Conservation (phyloP, 2,888 invertebrate species). For the Apotomis turbidana region DNA sequence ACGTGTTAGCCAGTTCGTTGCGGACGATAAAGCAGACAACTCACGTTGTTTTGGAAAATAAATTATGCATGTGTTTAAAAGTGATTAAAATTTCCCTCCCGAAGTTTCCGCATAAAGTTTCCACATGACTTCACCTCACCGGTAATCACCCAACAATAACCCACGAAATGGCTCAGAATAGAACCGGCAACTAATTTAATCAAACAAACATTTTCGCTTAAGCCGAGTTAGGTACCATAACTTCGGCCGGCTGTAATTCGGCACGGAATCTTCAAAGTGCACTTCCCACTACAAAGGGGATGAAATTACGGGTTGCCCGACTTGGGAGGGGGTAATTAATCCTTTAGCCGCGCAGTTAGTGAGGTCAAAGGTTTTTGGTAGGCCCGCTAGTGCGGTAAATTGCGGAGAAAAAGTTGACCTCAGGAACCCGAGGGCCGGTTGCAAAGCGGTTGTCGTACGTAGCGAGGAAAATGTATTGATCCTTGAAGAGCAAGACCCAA, state of each 20-base stretch:
- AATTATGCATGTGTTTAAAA: neutral
- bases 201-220: slow-evolving; percentile 38
- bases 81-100: neutral
- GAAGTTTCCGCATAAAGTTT: slow-evolving; percentile 5
- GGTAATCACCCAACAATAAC: slow-evolving; percentile 25
- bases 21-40: too few relatives aligned
- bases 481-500: too few relatives aligned
- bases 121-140: slow-evolving; percentile 4
- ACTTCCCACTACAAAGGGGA: slow-evolving; percentile 39
- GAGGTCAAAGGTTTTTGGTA: slow-evolving; percentile 35
- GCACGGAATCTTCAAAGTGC: slow-evolving; percentile 40
- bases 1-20: too few relatives aligned
- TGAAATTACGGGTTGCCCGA: slow-evolving; percentile 35
- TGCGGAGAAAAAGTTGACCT: slow-evolving; percentile 16
- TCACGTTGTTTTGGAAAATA: too few relatives aligned
- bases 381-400: slow-evolving; percentile 26
- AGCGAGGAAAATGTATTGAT: too few relatives aligned
- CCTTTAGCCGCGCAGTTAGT: slow-evolving; percentile 33
- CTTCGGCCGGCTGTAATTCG: slow-evolving; percentile 32
- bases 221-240: slow-evolving; percentile 34
- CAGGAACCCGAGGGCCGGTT: neutral
- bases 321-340: slow-evolving; percentile 35
- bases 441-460: too few relatives aligned
- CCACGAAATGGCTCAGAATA: neutral
- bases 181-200: slow-evolving; percentile 33